Conservation (phyloP, 2,113 vertebrate species). For the Ivindomyrus marchei region DNA sequence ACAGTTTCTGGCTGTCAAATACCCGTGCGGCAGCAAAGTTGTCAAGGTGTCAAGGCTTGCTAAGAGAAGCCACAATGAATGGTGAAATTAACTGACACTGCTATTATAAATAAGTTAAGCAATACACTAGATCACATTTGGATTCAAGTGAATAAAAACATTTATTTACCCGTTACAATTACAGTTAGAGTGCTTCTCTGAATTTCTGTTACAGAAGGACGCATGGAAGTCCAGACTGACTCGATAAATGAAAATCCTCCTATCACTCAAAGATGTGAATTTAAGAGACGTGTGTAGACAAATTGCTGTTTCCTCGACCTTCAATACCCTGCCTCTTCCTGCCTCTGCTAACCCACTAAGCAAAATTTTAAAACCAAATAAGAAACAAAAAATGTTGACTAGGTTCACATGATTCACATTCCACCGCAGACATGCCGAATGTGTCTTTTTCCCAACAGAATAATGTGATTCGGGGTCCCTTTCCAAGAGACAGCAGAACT, state of each 20-base stretch:
- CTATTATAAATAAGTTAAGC: conserved; percentile 1
- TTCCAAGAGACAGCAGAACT: neutral
- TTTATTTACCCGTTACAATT: neutral
- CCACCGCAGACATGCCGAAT: neutral
- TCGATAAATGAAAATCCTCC: neutral
- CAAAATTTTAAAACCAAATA: neutral
- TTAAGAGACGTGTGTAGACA: neutral
- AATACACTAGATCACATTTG: neutral
- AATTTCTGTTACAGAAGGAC: neutral
- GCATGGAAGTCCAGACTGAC: neutral
- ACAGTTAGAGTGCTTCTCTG: neutral
- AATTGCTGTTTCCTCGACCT: neutral
- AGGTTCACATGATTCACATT: neutral
- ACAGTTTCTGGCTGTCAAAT: neutral
- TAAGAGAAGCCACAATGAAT: neutral
- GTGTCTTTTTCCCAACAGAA: neutral
- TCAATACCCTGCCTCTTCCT: neutral
- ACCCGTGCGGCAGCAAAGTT: neutral
- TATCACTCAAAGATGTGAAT: neutral
- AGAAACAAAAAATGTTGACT: neutral
- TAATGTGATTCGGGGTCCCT: neutral
- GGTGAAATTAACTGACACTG: neutral
- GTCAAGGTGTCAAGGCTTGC: neutral
- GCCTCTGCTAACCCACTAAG: neutral
- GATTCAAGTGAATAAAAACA: neutral